These are phyloP conservation scores for Scomber colias DNA, from an alignment of 2,113 vertebrate species.

Conservation along the genomic window DNA sequence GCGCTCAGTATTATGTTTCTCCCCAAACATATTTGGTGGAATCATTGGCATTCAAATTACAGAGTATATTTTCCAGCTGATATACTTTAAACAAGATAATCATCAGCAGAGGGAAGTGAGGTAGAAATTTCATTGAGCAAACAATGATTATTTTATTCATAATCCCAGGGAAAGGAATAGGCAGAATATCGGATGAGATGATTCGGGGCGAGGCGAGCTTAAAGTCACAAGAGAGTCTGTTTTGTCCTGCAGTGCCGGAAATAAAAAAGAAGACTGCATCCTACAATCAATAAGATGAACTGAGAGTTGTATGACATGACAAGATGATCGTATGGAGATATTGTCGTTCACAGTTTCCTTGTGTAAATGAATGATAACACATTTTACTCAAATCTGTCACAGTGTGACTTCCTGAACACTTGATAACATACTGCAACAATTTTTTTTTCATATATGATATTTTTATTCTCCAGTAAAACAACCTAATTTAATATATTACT, in stretches of 20 bases:
- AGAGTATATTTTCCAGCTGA: conserved; percentile 84
- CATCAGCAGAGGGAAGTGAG: conserved; percentile 78
- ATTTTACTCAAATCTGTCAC: conserved; percentile 49
- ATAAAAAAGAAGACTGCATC: conserved; percentile 45
- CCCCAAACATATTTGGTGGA: conserved; percentile 70
- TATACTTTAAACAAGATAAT: conserved; percentile 85
- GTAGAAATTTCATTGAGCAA: conserved; percentile 82
- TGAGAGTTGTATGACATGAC: conserved; percentile 21
- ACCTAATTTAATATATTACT: conserved; percentile 26
- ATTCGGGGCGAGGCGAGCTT: conserved; percentile 43
- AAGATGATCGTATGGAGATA: conserved; percentile 37
- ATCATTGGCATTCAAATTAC: conserved; percentile 82
- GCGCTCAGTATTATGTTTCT: conserved; percentile 68
- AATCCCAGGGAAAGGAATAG: conserved; percentile 64
- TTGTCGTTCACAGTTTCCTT: conserved; percentile 41
- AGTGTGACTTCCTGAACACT: conserved; percentile 33
- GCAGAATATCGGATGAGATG: conserved; percentile 71
- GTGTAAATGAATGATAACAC: conserved; percentile 57
- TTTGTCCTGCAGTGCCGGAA: conserved; percentile 17
- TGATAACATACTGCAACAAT: conserved; percentile 27
- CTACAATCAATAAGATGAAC: conserved; percentile 45
- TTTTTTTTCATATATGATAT: conserved; percentile 24
- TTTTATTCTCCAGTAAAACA: conserved; percentile 1
- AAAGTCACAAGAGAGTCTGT: conserved; percentile 27
- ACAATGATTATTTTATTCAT: conserved; percentile 83